Evolutionary conservation across 2,888 invertebrate genomes (phyloP).

Genomic region (Amitus sp.): DNA sequence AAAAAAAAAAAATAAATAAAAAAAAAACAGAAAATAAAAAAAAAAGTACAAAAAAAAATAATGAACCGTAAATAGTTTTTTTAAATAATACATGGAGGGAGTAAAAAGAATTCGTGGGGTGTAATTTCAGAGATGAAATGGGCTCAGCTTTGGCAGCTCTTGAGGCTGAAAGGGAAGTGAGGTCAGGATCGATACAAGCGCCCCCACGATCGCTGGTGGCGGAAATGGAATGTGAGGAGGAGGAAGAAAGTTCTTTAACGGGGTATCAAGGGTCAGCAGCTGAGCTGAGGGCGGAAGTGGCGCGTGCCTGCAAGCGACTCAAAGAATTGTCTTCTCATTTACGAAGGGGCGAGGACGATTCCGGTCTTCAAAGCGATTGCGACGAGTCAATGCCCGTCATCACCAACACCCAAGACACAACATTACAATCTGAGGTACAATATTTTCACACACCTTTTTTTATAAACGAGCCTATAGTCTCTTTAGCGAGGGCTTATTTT

Average conservation of each 20-base stretch:
- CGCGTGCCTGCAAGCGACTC: constrained; percentile 71
- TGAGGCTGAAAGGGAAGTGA: constrained; percentile 63
- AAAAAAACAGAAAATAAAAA: too few species aligned
- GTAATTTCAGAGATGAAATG: constrained; percentile 56
- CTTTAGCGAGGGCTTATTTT: too few species aligned
- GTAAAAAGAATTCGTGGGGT: not conserved
- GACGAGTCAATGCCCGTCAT: constrained; percentile 64
- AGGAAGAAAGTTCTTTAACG: constrained; percentile 71
- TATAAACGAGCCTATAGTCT: too few species aligned
- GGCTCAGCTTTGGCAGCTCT: constrained; percentile 61
- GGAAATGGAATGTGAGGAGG: constrained; percentile 88
- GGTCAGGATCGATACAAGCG: constrained; percentile 59
- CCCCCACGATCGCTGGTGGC: constrained; percentile 82
- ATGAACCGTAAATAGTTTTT: too few species aligned
- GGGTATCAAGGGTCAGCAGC: constrained; percentile 64
- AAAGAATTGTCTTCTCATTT: constrained; percentile 78
- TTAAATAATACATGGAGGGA: too few species aligned
- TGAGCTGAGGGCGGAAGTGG: constrained; percentile 68
- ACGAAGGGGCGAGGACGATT: constrained; percentile 79
- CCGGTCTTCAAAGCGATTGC: constrained; percentile 63
- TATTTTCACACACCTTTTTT: too few species aligned
- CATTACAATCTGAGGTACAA: constrained; percentile 51
- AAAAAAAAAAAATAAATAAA: too few species aligned
- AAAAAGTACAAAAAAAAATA: too few species aligned
- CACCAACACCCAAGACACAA: constrained; percentile 55